Percentiles rank a stretch among this genome's conserved stretches.
phyloP scores from a whole-genome alignment of 1,140 invertebrate genomes.

The Chymomyza costata region DNA sequence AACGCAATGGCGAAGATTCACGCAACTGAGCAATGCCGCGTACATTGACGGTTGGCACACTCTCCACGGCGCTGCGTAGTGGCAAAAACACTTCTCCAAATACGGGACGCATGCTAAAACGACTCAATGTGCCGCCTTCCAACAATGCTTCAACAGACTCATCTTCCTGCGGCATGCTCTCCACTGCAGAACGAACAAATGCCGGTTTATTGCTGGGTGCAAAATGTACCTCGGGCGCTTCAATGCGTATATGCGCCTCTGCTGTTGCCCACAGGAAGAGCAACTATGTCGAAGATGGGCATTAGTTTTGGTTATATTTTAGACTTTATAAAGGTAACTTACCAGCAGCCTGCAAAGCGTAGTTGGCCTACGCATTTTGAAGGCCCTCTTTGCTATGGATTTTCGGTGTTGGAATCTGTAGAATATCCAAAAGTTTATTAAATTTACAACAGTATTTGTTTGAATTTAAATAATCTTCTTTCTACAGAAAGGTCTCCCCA shows the following conservation, averaged over 20 bases:
- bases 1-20: conserved; percentile 33
- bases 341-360: conserved; percentile 41
- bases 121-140: conserved; percentile 23
- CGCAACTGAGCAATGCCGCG: conserved; percentile 23
- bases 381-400: too few species aligned
- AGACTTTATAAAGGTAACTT: conserved; percentile 13
- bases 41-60: conserved; percentile 75
- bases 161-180: conserved; percentile 74
- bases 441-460: too few species aligned
- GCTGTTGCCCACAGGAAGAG: conserved; percentile 22
- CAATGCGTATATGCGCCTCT: conserved; percentile 50
- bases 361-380: conserved; percentile 35
- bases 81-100: conserved; percentile 75
- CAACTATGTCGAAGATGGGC: conserved; percentile 8
- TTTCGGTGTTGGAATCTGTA: too few species aligned
- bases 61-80: conserved; percentile 79
- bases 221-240: conserved; percentile 55
- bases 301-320: neutral
- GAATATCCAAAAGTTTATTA: too few species aligned
- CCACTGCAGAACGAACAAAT: conserved; percentile 78
- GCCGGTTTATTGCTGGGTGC: conserved; percentile 44
- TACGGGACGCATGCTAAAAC: conserved; percentile 38
- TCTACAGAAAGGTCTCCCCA: too few species aligned
- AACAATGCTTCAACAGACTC: conserved; percentile 22
- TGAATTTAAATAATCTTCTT: too few species aligned